Evolutionary conservation across 1,140 invertebrate species (phyloP).

Genomic region (Drosophila ananassae): DNA sequence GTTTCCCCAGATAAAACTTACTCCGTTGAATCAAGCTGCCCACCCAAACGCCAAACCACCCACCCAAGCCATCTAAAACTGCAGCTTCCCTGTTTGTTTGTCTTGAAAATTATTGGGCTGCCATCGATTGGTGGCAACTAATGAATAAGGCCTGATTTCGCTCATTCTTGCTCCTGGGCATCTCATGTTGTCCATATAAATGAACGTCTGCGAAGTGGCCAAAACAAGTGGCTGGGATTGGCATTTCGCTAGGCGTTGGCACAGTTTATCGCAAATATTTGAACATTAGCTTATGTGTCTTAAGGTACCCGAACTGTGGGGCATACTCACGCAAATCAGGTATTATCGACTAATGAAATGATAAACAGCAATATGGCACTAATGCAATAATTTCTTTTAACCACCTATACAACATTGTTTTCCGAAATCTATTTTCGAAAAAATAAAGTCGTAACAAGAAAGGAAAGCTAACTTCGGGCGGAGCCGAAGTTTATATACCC

Average conservation of each 20-base stretch:
- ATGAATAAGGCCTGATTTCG: conserved; percentile 78
- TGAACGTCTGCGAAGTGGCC: conserved; percentile 26
- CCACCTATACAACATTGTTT: too few species aligned
- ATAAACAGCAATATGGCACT: not conserved
- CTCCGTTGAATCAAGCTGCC: conserved; percentile 7
- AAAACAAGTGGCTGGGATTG: conserved; percentile 24
- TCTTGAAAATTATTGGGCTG: conserved; percentile 60
- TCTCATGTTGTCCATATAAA: conserved; percentile 59
- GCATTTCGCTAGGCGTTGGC: conserved; percentile 16
- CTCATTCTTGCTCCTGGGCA: conserved; percentile 49
- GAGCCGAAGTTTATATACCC: too few species aligned
- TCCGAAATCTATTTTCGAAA: too few species aligned
- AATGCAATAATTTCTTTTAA: too few species aligned
- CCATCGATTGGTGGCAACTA: conserved; percentile 55
- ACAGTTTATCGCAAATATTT: conserved; percentile 24
- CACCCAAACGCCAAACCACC: conserved; percentile 6
- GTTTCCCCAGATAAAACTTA: conserved; percentile 27
- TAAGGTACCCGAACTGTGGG: not conserved
- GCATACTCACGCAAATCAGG: not conserved
- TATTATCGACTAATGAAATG: not conserved
- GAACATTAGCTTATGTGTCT: too few species aligned
- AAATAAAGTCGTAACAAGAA: too few species aligned
- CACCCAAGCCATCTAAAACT: not conserved
- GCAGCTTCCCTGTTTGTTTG: conserved; percentile 40
- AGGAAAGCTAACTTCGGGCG: too few species aligned